Percentiles rank a stretch among this genome's conserved stretches.
phyloP scores from a whole-genome alignment of 2,888 invertebrate genomes.

The Homarus gammarus region DNA sequence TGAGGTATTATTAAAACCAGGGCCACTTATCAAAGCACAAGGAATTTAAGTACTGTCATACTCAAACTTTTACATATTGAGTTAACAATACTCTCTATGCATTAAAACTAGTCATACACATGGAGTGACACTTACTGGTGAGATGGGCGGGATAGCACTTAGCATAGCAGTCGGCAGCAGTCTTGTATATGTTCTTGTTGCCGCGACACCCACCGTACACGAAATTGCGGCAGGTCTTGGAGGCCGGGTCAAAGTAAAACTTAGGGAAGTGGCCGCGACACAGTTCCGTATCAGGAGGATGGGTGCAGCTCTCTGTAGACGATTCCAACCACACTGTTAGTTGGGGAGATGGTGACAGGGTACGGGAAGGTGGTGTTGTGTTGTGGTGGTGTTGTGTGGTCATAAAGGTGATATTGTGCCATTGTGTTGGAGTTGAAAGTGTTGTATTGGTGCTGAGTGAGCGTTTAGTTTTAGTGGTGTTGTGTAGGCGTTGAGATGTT shows the following conservation, averaged over 20 bases:
- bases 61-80: no score
- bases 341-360: neutral
- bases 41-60: no score
- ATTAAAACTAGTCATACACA: no score
- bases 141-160: slow-evolving; percentile 72
- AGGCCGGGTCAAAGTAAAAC: slow-evolving; percentile 79
- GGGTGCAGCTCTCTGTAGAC: slow-evolving; percentile 33
- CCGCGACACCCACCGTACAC: slow-evolving; percentile 81
- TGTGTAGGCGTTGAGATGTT: no score
- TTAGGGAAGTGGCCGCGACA: slow-evolving; percentile 77
- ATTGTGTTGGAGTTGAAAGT: no score
- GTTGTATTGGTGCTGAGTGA: neutral
- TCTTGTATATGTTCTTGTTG: slow-evolving; percentile 80
- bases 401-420: neutral
- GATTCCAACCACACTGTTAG: neutral
- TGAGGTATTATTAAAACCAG: no score
- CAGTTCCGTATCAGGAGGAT: slow-evolving; percentile 77
- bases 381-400: neutral
- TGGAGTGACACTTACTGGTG: slow-evolving; percentile 52
- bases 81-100: no score
- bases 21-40: no score
- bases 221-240: slow-evolving; percentile 79
- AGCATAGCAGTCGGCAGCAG: slow-evolving; percentile 77
- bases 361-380: neutral
- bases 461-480: no score